Percentiles rank a stretch among this genome's conserved stretches.
Conservation (phyloP, 2,113 vertebrate genomes). For the Rissa tridactyla region DNA sequence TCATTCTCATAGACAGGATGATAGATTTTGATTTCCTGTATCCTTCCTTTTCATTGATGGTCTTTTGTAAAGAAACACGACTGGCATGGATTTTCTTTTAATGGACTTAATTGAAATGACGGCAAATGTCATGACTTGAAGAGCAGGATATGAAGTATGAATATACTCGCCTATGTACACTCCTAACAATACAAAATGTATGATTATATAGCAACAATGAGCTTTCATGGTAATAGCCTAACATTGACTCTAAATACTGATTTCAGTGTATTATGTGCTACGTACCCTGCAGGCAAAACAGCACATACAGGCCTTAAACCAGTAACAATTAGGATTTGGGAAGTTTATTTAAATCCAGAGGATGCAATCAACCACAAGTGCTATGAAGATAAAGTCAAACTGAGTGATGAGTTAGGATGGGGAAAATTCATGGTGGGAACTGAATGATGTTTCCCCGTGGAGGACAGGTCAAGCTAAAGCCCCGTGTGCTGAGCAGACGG, state of each 20-base stretch:
- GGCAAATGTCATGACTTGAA: not conserved
- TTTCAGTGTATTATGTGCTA: not conserved
- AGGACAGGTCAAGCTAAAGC: not conserved
- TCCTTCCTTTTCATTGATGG: not conserved
- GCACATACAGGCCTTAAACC: not conserved
- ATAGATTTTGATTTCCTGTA: not conserved
- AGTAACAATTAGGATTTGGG: not conserved
- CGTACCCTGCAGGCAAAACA: not conserved
- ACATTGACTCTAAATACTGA: not conserved
- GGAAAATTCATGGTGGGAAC: not conserved
- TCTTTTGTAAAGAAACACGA: not conserved
- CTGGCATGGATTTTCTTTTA: not conserved
- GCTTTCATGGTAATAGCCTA: not conserved
- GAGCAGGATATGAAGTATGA: not conserved
- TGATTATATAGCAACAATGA: not conserved
- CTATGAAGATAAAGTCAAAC: not conserved
- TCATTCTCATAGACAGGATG: not conserved
- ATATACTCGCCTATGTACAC: not conserved
- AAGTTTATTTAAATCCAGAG: not conserved
- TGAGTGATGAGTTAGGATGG: not conserved
- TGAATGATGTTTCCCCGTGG: accelerated
- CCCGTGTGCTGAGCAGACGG: not conserved
- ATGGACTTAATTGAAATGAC: not conserved
- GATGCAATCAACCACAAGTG: not conserved
- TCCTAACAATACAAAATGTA: not conserved